These are phyloP conservation scores for Acrocephalus kingi DNA, from an alignment of 2,113 vertebrate genomes.

Conservation along the genomic window DNA sequence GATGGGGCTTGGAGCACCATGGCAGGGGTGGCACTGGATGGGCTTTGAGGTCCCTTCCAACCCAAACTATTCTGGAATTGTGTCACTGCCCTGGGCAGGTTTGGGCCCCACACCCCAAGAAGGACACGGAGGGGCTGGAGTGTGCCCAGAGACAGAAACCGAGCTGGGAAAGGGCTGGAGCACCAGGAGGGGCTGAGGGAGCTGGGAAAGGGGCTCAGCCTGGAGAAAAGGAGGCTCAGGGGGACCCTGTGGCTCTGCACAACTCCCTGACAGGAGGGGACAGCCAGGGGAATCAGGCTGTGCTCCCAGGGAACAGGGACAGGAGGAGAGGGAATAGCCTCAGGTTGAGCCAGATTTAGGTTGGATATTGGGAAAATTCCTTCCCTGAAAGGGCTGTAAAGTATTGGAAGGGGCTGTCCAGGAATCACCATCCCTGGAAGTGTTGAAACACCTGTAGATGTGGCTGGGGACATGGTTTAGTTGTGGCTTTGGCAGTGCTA, in stretches of 20 bases:
- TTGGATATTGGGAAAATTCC: not conserved
- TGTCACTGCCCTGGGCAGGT: not conserved
- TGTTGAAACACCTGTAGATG: not conserved
- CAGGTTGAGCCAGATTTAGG: not conserved
- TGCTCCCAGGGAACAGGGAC: not conserved
- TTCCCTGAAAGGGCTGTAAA: not conserved
- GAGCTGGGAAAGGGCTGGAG: not conserved
- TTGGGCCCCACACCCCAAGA: not conserved
- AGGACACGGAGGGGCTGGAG: not conserved
- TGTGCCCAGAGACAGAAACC: fast-evolving
- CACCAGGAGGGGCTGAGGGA: not conserved
- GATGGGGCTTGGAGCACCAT: not conserved
- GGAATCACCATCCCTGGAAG: not conserved
- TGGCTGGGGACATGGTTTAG: not conserved
- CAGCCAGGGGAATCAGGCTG: fast-evolving
- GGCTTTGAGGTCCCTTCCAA: fast-evolving
- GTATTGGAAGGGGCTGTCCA: not conserved
- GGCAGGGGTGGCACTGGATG: not conserved
- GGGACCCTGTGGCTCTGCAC: not conserved
- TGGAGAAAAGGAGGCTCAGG: not conserved
- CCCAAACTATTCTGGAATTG: not conserved
- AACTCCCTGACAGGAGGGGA: not conserved
- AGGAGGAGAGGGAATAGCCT: not conserved
- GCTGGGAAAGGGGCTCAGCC: not conserved
- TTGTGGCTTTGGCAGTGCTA: not conserved